Percentiles rank a stretch among this genome's conserved stretches.
Evolutionary conservation across 2,797 vertebrate species (phyloP).

Genomic region (Siniperca scherzeri): DNA sequence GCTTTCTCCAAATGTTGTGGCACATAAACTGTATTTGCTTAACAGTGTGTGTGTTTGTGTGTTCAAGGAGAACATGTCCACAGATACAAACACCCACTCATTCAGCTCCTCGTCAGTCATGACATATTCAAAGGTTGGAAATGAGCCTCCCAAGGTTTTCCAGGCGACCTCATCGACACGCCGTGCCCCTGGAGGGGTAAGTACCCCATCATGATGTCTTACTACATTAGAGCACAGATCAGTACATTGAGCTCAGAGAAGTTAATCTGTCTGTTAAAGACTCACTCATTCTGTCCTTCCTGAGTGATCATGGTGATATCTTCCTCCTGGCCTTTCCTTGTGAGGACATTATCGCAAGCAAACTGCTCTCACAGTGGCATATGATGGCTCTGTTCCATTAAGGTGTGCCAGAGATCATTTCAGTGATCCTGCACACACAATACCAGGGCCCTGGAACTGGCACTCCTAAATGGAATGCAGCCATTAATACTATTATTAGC

Average conservation of each 20-base stretch:
- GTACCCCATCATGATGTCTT: constrained; percentile 59
- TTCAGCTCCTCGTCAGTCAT: constrained; percentile 95
- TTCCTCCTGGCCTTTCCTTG: constrained; percentile 11
- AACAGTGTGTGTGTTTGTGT: constrained; percentile 17
- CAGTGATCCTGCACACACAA: neutral
- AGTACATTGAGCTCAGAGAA: neutral
- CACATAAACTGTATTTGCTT: neutral
- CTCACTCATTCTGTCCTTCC: neutral
- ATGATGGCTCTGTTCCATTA: constrained; percentile 1
- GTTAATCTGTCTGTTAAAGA: neutral
- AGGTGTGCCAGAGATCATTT: constrained; percentile 1
- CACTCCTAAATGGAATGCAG: constrained; percentile 8
- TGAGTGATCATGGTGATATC: neutral
- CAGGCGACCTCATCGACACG: constrained; percentile 91
- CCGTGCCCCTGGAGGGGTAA: constrained; percentile 93
- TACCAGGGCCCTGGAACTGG: neutral
- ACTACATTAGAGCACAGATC: constrained; percentile 12
- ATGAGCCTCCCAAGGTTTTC: constrained; percentile 93
- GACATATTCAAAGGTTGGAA: constrained; percentile 93
- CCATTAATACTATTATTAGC: constrained; percentile 9
- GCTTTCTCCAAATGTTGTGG: neutral
- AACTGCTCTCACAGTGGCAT: neutral
- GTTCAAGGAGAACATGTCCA: constrained; percentile 85
- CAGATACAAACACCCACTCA: constrained; percentile 86
- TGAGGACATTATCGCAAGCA: neutral